Percentiles rank a stretch among this genome's conserved stretches.
These are phyloP conservation scores for Sycophila sp. DNA, from an alignment of 1,140 invertebrate species.

Conservation along the genomic window DNA sequence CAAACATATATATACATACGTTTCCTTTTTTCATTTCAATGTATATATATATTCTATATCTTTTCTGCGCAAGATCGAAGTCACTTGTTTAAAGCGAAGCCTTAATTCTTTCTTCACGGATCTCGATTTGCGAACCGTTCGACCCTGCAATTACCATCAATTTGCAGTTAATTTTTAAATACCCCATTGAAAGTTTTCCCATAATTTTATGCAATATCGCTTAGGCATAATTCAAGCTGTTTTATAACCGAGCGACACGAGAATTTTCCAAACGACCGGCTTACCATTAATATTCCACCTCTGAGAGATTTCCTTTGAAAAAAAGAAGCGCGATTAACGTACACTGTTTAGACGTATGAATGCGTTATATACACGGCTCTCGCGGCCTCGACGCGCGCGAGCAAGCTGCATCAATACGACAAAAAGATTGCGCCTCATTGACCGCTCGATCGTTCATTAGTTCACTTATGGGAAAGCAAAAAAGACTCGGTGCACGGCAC, in stretches of 20 bases:
- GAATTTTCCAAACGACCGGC: neutral
- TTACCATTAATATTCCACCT: neutral
- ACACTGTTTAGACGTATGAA: neutral
- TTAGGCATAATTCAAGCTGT: too few relatives aligned
- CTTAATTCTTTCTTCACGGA: too few relatives aligned
- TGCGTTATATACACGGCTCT: neutral
- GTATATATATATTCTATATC: too few relatives aligned
- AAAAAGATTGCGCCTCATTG: slow-evolving; percentile 22
- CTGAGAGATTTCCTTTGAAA: neutral
- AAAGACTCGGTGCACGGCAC: neutral
- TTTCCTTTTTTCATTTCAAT: too few relatives aligned
- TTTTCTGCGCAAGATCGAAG: too few relatives aligned
- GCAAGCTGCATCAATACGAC: neutral
- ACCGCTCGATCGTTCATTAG: neutral
- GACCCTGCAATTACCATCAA: too few relatives aligned
- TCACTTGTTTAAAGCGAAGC: too few relatives aligned
- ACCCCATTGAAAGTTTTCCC: too few relatives aligned
- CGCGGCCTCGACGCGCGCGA: neutral
- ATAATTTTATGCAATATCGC: too few relatives aligned
- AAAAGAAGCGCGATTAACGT: neutral
- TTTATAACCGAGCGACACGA: neutral
- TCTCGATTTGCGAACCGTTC: too few relatives aligned
- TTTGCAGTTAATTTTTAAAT: too few relatives aligned
- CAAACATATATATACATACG: too few relatives aligned
- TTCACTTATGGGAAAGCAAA: neutral